phyloP scores from a whole-genome alignment of 2,888 invertebrate species.

The Tetragonula carbonaria region DNA sequence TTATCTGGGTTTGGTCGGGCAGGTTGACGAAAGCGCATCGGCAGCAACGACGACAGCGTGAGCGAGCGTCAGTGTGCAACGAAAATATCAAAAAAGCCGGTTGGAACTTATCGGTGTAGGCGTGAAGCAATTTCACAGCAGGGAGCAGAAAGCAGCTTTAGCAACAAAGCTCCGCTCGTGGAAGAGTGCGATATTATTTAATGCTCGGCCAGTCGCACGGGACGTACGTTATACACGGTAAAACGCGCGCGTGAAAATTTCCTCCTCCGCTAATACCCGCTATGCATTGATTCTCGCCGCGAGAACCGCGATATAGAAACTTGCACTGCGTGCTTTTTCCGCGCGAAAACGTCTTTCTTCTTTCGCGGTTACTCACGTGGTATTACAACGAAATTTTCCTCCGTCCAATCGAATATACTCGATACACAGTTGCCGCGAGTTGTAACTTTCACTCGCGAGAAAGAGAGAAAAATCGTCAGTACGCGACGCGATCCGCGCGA shows the following conservation, averaged over 20 bases:
- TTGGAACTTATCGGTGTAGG: slow-evolving; percentile 57
- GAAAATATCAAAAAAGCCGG: slow-evolving; percentile 63
- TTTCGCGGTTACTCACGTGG: slow-evolving; percentile 19
- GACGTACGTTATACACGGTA: slow-evolving; percentile 11
- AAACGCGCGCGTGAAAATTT: slow-evolving; percentile 1
- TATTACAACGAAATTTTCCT: slow-evolving; percentile 45
- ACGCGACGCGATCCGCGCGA: too few species aligned
- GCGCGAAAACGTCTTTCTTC: slow-evolving; percentile 8
- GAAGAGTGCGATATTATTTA: slow-evolving; percentile 68
- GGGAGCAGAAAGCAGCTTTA: slow-evolving; percentile 68
- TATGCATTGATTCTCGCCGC: slow-evolving; percentile 1
- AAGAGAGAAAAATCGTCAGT: too few species aligned
- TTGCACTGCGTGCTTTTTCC: not conserved
- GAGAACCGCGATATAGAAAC: not conserved
- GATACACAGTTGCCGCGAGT: too few species aligned
- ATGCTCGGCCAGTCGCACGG: slow-evolving; percentile 63
- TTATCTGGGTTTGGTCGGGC: slow-evolving; percentile 4
- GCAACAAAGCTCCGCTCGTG: slow-evolving; percentile 55
- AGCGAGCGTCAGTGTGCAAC: slow-evolving; percentile 18
- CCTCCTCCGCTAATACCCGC: not conserved
- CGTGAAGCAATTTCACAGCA: slow-evolving; percentile 69
- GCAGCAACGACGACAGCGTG: not conserved
- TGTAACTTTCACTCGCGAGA: too few species aligned
- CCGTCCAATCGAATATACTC: slow-evolving; percentile 27
- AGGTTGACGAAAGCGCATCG: slow-evolving; percentile 34